Base-by-base conservation (phyloP, 2,113 vertebrate species). In the Morone saxatilis region DNA sequence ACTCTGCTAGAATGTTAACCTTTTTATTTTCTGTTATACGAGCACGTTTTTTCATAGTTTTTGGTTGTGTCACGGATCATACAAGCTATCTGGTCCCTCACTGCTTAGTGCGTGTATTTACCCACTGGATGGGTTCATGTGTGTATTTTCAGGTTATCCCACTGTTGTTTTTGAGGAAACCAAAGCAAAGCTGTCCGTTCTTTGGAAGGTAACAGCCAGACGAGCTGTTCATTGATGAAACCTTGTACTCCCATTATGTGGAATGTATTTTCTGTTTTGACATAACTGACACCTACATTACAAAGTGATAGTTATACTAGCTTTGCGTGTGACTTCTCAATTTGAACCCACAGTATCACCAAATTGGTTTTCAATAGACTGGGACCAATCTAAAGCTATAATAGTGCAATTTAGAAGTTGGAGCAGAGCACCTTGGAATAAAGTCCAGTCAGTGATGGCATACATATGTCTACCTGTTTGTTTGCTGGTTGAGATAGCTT, bases 61-160 rank as follows among this genome's bases (percentile, higher is more conserved):
- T 91, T 80, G 20, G 25, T 78, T 90, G 31, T 89, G 57, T 78
- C 53, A 25, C 67, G 79, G 62, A 66, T 76, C 19, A 14, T 80
- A 60, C 31, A 67, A 59, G 19, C 56, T 78, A 70, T 59, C 17
- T 13, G 56, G 62, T 84, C 56, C 31, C 57, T 87, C 69, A 59
- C 51, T 17, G n/a, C 69, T 66, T 67, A n/a, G 48, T 85, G 50
- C 10, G 70, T 85, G 57, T 86, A 45, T 86, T 86, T 45, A 85
- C 91, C 91, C 91, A 93, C 93, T 93, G 91, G 93, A 87, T 93
- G 93, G 92, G 91, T 87, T 83, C 11, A 7, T 86, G 63, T 86
- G 69, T 83, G 61, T 86, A 31, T 81, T 67, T 86, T 83, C 75
- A 72, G 63, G 86, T 90, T 78, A 47, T 88, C 81, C 73, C 50